Percentiles rank a stretch among this genome's conserved stretches.
Conservation (phyloP, 2,797 vertebrate genomes). For the Phrynocephalus forsythii region DNA sequence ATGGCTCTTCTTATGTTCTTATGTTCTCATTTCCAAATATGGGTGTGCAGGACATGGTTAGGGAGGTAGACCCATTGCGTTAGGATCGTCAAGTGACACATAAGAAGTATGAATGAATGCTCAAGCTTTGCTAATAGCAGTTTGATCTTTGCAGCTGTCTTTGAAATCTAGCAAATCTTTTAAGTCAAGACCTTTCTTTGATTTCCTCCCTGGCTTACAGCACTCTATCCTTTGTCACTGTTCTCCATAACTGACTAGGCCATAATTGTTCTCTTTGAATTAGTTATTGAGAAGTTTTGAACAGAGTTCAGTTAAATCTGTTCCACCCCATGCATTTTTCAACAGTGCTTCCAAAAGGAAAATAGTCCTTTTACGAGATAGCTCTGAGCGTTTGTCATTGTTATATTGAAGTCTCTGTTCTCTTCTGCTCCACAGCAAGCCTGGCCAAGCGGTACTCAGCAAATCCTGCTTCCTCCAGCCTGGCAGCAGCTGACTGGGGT, state of each 20-base stretch:
- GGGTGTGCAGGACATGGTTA: too few species aligned
- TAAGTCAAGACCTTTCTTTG: not conserved
- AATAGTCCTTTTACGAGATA: accelerated
- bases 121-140: not conserved
- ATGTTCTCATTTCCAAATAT: too few species aligned
- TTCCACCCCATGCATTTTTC: conserved; percentile 12
- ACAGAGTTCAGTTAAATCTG: not conserved
- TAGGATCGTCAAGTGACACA: too few species aligned
- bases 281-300: not conserved
- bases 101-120: not conserved
- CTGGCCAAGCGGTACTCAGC: conserved; percentile 96
- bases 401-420: not conserved
- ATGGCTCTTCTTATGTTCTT: too few species aligned
- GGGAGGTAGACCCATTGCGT: too few species aligned
- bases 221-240: not conserved
- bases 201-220: not conserved
- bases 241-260: conserved; percentile 11
- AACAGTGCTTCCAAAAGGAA: not conserved
- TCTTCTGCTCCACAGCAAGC: conserved; percentile 85
- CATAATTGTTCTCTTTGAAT: conserved; percentile 2
- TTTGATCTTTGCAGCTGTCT: not conserved
- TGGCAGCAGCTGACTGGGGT: conserved; percentile 97
- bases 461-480: conserved; percentile 95
- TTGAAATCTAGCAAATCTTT: not conserved
- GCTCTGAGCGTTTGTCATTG: accelerated